Evolutionary conservation across 2,113 vertebrate species (phyloP).

Genomic region (Aegithalos caudatus): DNA sequence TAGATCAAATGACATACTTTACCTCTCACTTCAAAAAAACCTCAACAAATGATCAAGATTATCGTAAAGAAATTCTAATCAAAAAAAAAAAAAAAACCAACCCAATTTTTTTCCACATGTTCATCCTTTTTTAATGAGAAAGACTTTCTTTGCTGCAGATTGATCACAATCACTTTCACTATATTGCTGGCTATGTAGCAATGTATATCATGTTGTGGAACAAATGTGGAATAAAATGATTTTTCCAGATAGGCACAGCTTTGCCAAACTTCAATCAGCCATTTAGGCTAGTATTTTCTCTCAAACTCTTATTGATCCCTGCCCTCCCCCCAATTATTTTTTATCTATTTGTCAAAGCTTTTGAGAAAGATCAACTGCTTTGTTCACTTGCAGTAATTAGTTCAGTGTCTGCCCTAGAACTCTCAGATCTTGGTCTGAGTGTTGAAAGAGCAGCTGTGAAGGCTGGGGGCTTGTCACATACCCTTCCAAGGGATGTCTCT

Average conservation of each 20-base stretch:
- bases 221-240: background rate
- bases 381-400: background rate
- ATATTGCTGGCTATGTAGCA: background rate
- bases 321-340: background rate
- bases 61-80: background rate
- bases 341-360: background rate
- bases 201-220: background rate
- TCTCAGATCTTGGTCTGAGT: background rate
- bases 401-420: background rate
- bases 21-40: background rate
- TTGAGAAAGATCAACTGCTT: background rate
- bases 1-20: background rate
- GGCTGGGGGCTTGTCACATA: background rate
- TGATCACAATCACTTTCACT: background rate
- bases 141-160: background rate
- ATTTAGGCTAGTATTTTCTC: background rate
- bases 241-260: background rate
- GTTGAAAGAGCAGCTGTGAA: background rate
- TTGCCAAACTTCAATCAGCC: background rate
- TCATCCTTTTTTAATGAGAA: background rate
- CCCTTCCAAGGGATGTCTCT: background rate
- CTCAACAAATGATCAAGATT: background rate
- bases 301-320: background rate
- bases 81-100: background rate
- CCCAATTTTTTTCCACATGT: background rate